Evolutionary conservation across 2,888 invertebrate genomes (phyloP), one percentile per base, ranked within the genome.

Genomic region (Eilema sororculum): DNA sequence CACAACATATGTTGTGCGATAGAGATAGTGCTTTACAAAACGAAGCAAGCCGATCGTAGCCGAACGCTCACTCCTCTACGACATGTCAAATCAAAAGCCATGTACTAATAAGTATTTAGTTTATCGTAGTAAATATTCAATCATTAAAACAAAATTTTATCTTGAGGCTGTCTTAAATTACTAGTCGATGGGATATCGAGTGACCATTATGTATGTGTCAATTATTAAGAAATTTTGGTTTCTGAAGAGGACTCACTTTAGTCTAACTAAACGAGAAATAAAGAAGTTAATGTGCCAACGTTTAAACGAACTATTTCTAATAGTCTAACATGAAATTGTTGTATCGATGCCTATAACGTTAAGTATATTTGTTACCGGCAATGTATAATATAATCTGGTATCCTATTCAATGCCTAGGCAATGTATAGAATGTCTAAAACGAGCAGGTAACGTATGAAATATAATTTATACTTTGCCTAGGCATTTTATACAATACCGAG

Each of bases 241-340:
- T 78, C 74, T 74, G 46, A 25, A 25, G 33, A 61, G 68, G 58
- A 68, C 46, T 71, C 69, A 74, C 70, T 67, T 62, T 20, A 72
- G 63, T 71, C 65, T 52, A 72, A 63, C 61, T 41, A 67, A 64
- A 52, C 46, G 70, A 63, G 59, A 67, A 80, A 76, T 65, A 63
- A 61, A 71, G n/a, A 73, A 37, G 52, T 52, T 30, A 68, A 77
- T 78, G 81, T 81, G 81, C 81, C 83, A 81, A 81, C 72, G 73
- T 71, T 78, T 75, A 75, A 71, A 78, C 65, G 75, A 77, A 80
- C 60, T 73, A 75, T 62, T 58, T 73, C 72, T 65, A 63, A 20
- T 70, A 69, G 68, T 66, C 58, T 67, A 69, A 70, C 68, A 56
- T 71, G 72, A 74, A 73, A 72, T 75, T 57, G 25, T 57, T 41